phyloP scores from a whole-genome alignment of 2,113 vertebrate genomes.

The Caretta caretta region DNA sequence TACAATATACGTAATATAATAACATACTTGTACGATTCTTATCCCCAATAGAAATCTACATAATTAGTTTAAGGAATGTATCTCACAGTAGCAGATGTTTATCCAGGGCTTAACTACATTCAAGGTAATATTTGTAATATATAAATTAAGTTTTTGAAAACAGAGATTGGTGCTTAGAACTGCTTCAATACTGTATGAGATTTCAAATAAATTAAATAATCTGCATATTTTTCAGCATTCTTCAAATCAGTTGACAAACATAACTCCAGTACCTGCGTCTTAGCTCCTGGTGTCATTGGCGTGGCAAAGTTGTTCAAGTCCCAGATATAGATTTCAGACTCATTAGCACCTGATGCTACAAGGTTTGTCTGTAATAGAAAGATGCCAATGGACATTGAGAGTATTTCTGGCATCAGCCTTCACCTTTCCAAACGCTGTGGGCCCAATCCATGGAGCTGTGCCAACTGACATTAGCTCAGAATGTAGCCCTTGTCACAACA shows the following conservation, averaged over 20 bases:
- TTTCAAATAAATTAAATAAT: background rate
- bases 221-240: background rate
- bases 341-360: slow-evolving; percentile 95
- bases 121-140: background rate
- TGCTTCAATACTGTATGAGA: background rate
- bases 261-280: slow-evolving; percentile 88
- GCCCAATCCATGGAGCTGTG: background rate
- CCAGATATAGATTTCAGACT: slow-evolving; percentile 99
- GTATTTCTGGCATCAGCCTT: slow-evolving; percentile 26
- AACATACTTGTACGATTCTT: background rate
- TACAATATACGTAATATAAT: background rate
- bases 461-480: background rate
- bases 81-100: background rate
- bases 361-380: slow-evolving; percentile 88
- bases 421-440: background rate
- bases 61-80: background rate
- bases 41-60: fast-evolving
- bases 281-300: slow-evolving; percentile 96
- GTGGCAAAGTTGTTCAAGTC: slow-evolving; percentile 95
- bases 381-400: background rate
- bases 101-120: background rate
- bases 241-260: background rate
- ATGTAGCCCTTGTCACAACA: background rate
- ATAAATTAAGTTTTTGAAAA: background rate
- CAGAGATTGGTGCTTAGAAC: fast-evolving